phyloP scores from a whole-genome alignment of 2,113 vertebrate species.

The Fregetta grallaria region DNA sequence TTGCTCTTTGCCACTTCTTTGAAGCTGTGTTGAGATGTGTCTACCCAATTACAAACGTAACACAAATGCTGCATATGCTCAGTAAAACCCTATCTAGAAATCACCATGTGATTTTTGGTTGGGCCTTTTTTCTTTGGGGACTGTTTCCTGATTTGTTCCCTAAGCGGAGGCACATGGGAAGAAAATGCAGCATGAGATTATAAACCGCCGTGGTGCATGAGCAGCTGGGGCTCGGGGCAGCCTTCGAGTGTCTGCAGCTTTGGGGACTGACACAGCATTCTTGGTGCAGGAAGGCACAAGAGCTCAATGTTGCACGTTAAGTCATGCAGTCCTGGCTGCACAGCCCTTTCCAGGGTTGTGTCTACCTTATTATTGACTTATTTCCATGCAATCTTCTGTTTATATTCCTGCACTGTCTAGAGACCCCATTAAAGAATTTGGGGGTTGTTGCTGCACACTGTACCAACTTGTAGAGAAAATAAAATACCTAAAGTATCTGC shows the following conservation, averaged over 20 bases:
- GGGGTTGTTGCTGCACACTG: neutral
- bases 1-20: neutral
- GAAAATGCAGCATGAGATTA: neutral
- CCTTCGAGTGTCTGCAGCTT: neutral
- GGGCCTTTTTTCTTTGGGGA: neutral
- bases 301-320: rapidly evolving
- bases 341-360: neutral
- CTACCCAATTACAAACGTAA: neutral
- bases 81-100: neutral
- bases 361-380: neutral
- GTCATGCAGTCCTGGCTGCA: neutral
- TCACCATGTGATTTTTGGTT: neutral
- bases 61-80: neutral
- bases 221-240: neutral
- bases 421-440: neutral
- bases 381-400: neutral
- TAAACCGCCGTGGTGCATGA: rapidly evolving
- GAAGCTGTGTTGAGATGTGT: neutral
- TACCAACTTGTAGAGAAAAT: neutral
- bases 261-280: neutral
- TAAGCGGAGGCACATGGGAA: neutral
- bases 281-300: neutral
- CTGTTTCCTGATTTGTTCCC: neutral
- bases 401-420: neutral
- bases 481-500: neutral